phyloP scores from a whole-genome alignment of 2,888 invertebrate genomes.

The Polyommatus icarus region DNA sequence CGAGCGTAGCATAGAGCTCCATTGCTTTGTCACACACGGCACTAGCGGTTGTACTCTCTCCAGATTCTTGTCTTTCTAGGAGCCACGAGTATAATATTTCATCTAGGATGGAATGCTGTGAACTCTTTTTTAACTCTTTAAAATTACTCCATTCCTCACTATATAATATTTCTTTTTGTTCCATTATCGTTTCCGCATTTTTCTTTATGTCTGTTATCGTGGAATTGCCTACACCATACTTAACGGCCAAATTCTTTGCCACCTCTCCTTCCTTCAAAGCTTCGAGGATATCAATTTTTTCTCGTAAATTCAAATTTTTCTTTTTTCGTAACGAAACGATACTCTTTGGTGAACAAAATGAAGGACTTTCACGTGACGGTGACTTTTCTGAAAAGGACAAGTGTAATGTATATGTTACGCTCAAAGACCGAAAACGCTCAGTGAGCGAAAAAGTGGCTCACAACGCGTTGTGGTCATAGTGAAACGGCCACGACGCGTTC shows the following conservation, averaged over 20 bases:
- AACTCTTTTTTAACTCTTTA: constrained; percentile 6
- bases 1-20: neutral
- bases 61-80: neutral
- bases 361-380: neutral
- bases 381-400: neutral
- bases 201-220: constrained; percentile 47
- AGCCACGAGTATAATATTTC: constrained; percentile 9
- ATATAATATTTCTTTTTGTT: constrained; percentile 46
- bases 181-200: constrained; percentile 44
- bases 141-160: constrained; percentile 34
- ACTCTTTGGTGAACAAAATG: neutral
- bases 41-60: constrained; percentile 8
- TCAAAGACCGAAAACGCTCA: no score
- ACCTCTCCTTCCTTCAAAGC: constrained; percentile 46
- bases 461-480: no score
- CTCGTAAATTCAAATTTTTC: constrained; percentile 45
- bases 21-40: neutral
- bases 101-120: neutral
- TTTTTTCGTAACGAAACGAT: constrained; percentile 42
- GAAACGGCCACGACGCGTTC: no score
- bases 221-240: constrained; percentile 46
- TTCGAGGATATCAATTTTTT: constrained; percentile 46
- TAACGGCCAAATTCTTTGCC: constrained; percentile 44
- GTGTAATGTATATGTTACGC: neutral
- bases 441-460: no score